A percentile compares a stretch with the other conserved stretches of the same genome.
phyloP scores from a whole-genome alignment of 2,797 vertebrate species.

The Hozukius guyotensis region DNA sequence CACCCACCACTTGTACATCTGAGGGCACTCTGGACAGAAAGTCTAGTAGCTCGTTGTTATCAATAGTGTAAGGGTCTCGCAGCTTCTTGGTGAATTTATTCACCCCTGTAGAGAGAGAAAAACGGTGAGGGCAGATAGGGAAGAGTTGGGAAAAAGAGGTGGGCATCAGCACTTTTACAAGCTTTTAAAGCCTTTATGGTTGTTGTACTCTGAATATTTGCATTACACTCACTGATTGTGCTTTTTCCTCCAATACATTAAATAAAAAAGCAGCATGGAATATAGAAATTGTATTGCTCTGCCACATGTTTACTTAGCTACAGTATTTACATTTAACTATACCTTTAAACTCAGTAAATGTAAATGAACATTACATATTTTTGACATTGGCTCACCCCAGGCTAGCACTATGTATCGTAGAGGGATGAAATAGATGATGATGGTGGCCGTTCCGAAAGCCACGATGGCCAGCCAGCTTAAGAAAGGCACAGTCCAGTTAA shows the following conservation, averaged over 20 bases:
- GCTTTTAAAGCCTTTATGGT: background rate
- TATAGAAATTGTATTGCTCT: background rate
- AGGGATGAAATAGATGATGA: constrained; percentile 94
- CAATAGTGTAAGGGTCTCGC: constrained; percentile 93
- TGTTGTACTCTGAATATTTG: background rate
- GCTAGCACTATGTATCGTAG: constrained; percentile 94
- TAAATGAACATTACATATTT: background rate
- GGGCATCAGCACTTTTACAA: background rate
- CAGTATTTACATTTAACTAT: background rate
- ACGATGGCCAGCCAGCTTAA: constrained; percentile 96
- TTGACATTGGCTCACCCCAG: constrained; percentile 91
- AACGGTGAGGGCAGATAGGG: background rate
- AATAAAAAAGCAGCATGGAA: background rate
- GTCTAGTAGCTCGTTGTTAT: constrained; percentile 98
- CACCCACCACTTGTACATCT: constrained; percentile 96
- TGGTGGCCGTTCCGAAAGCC: constrained; percentile 88
- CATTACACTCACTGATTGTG: background rate
- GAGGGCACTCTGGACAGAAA: constrained; percentile 98
- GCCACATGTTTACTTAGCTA: background rate
- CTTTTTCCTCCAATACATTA: background rate
- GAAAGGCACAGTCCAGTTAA: constrained; percentile 99
- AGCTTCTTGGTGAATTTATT: constrained; percentile 99
- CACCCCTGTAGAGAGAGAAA: constrained; percentile 84
- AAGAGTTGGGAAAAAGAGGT: background rate
- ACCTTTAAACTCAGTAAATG: background rate